A percentile compares a stretch with the other conserved stretches of the same genome.
These are phyloP conservation scores for Hirtodrosophila histrioides DNA, from an alignment of 2,888 invertebrate genomes.

Conservation along the genomic window DNA sequence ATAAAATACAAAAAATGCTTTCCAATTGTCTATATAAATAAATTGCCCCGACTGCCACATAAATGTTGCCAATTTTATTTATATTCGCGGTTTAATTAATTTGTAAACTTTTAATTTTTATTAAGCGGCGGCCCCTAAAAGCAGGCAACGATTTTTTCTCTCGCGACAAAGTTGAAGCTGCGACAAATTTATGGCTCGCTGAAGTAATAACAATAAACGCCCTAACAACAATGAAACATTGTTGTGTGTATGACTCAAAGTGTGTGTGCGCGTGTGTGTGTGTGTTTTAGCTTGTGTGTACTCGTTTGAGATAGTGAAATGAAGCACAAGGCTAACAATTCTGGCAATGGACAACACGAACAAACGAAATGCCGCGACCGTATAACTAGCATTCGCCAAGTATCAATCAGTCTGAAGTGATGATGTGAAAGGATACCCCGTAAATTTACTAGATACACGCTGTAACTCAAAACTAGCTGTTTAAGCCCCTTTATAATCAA, in stretches of 20 bases:
- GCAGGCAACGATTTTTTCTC: slow-evolving; percentile 11
- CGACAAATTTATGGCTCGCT: slow-evolving; percentile 11
- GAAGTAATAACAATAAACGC: slow-evolving; percentile 24
- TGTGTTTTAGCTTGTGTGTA: slow-evolving; percentile 10
- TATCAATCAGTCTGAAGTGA: background rate
- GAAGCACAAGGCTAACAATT: slow-evolving; percentile 49
- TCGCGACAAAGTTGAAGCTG: background rate
- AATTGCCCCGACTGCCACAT: slow-evolving; percentile 39
- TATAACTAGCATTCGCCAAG: slow-evolving; percentile 9
- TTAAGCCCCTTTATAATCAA: no score
- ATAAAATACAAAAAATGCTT: slow-evolving; percentile 29
- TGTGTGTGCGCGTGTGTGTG: slow-evolving; percentile 5
- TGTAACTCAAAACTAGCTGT: no score
- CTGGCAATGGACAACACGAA: slow-evolving; percentile 44
- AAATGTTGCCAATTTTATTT: slow-evolving; percentile 28
- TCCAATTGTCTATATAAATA: slow-evolving; percentile 45
- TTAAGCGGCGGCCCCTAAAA: slow-evolving; percentile 1
- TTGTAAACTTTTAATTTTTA: slow-evolving; percentile 12
- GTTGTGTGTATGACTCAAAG: background rate
- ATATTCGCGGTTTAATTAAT: slow-evolving; percentile 23
- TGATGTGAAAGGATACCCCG: slow-evolving; percentile 19
- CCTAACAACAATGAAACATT: slow-evolving; percentile 7
- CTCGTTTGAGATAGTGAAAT: slow-evolving; percentile 20
- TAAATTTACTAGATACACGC: background rate
- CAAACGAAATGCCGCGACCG: slow-evolving; percentile 16